Evolutionary conservation across 2,113 vertebrate genomes (phyloP), one percentile per base, ranked within the genome.

Genomic region (Herpailurus yagouaroundi): DNA sequence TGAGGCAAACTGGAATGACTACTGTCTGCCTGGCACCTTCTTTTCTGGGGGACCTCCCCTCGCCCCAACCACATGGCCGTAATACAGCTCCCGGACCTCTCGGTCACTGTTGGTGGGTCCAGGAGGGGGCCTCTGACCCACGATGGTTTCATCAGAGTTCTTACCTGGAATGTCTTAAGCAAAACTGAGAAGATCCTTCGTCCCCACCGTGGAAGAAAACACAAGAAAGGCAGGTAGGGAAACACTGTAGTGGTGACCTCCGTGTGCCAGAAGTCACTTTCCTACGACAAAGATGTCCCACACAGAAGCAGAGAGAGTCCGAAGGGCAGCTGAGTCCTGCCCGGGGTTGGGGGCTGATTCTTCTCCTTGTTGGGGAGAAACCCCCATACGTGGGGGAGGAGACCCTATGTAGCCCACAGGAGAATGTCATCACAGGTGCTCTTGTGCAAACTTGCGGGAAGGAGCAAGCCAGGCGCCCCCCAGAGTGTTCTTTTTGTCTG

Each of bases 401-500:
- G 99, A 99, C 98, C 99, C 99, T 81, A 99, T 98, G 97, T 99
- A 99, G 98, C 99, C 99, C 1, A 98, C 99, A 98, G 99, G 99
- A 99, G 99, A 98, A 99, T 99, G 99, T 99, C 99, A 98, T 99
- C 99, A 0, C 99, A 99, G 81, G 99, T 99, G 82, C 99, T 99
- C 98, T 99, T 99, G 99, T 99, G 98, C 99, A 99, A 98, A 99
- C 99, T 48, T 99, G 99, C 96, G 98, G 99, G 97, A 99, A 99
- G 98, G 99, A 99, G 98, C 99, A 99, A 99, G 89, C 99, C 99
- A 36, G 99, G 99, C 69, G 99, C 99, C 1, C 98, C 97, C 97
- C 99, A 96, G 99, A 99, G 97, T 99, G 99, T 98, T 99, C 99
- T 98, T 57, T 57, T 23, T 57, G 57, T 57, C 21, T 23, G 57